phyloP scores from a whole-genome alignment of 2,888 invertebrate genomes.

The Heliconius charithonia region DNA sequence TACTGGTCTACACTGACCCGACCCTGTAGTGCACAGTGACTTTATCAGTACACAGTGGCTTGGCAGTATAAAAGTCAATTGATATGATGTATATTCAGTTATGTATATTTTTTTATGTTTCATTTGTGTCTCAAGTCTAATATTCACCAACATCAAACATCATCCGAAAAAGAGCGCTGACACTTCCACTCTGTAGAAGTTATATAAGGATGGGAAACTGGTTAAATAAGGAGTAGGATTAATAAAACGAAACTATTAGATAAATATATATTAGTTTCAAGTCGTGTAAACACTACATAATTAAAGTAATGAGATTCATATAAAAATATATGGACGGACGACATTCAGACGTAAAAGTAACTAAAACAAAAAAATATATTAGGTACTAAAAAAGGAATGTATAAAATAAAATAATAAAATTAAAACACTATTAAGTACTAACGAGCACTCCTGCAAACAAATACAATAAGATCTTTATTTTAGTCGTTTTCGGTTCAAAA shows the following conservation, averaged over 20 bases:
- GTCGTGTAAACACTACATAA: slow-evolving; percentile 41
- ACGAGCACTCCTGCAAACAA: not conserved
- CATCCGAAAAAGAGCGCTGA: too few relatives aligned
- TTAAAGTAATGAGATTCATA: slow-evolving; percentile 54
- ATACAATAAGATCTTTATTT: slow-evolving; percentile 9
- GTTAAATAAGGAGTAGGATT: not conserved
- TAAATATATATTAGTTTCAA: slow-evolving; percentile 49
- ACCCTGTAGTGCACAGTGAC: too few relatives aligned
- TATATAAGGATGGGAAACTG: not conserved
- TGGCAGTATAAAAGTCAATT: too few relatives aligned
- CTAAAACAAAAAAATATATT: slow-evolving; percentile 25
- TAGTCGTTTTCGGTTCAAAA: not conserved
- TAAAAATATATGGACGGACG: slow-evolving; percentile 66
- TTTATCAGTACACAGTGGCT: too few relatives aligned
- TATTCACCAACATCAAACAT: too few relatives aligned
- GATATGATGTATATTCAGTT: too few relatives aligned
- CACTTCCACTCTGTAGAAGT: too few relatives aligned
- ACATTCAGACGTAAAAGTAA: slow-evolving; percentile 42
- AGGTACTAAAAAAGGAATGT: slow-evolving; percentile 30
- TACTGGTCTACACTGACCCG: too few relatives aligned
- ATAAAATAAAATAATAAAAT: not conserved
- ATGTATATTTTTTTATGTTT: too few relatives aligned
- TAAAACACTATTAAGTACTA: slow-evolving; percentile 10
- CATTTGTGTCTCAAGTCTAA: too few relatives aligned
- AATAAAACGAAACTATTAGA: slow-evolving; percentile 38